phyloP scores from a whole-genome alignment of 2,797 vertebrate genomes.

The Peromyscus eremicus region DNA sequence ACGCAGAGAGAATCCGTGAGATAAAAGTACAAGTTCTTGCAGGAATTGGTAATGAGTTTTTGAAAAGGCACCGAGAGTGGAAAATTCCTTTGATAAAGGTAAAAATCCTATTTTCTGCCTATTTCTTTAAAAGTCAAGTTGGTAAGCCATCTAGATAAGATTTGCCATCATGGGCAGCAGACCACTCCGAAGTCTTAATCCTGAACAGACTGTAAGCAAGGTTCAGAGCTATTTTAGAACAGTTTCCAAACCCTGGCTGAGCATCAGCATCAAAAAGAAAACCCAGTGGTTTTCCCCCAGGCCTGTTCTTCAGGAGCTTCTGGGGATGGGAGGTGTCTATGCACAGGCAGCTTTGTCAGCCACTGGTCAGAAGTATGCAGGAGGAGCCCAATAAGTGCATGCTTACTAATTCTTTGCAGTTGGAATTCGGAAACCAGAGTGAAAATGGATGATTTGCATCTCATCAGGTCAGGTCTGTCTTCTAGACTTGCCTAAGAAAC shows the following conservation, averaged over 20 bases:
- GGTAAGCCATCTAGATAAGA: conserved; percentile 90
- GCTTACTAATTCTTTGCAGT: neutral
- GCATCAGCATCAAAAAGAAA: neutral
- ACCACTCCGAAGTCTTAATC: neutral
- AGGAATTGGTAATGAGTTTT: neutral
- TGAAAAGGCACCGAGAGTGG: neutral
- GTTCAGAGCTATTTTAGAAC: neutral
- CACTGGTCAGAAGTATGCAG: neutral
- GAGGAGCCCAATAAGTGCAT: neutral
- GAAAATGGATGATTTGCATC: neutral
- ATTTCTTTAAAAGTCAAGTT: neutral
- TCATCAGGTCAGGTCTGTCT: neutral
- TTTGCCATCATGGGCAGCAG: conserved; percentile 86
- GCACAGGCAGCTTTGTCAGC: neutral
- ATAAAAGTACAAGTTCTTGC: conserved; percentile 7
- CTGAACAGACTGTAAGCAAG: neutral
- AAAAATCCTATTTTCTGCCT: conserved; percentile 27
- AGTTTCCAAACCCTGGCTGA: neutral
- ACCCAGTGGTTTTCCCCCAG: neutral
- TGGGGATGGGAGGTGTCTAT: neutral
- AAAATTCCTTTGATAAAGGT: conserved; percentile 22
- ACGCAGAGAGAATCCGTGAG: neutral
- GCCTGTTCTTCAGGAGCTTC: neutral
- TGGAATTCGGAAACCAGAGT: neutral
- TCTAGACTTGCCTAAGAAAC: neutral